Evolutionary conservation across 2,888 invertebrate species (phyloP), one percentile per base, ranked within the genome.

Genomic region (Ceramica pisi): DNA sequence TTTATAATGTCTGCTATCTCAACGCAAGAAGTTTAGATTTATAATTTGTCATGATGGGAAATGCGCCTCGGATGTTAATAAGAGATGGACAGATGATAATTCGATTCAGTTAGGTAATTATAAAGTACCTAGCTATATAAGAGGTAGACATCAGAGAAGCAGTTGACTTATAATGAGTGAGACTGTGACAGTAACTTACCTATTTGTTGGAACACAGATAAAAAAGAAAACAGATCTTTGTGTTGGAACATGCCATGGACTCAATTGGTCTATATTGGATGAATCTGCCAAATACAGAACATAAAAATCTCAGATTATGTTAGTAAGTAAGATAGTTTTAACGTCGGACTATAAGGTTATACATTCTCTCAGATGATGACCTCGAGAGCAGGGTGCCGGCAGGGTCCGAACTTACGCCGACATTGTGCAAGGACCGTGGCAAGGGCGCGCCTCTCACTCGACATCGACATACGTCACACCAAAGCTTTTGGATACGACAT

Each of bases 401-500:
- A 84, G 88, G 89, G 90, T 89, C 91, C 92, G 90, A 91, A 90
- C 90, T 91, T 85, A 82, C 90, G 89, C 89, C 91, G 92, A 92
- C 92, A 92, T 93, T 93, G 92, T 82, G 90, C 93, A 93, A 92
- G 90, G 91, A 91, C 88, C 85, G 84, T 84, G 78, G 90, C 95
- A 95, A 95, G 95, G 95, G 95, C 95, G 93, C 89, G 80, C 95
- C 95, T 94, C 94, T 95, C 95, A 95, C 95, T 93, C 90, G 71
- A 78, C 74, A 75, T 84, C 87, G 71, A 79, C 74, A 75, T 85
- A 86, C 86, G 83, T 85, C 90, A 89, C 89, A 89, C 87, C 82
- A 90, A 88, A 90, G 88, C 91, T 92, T 87, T 93, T 88, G 89
- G 93, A 93, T 92, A 87, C 89, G 86, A 88, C 89, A 90, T 86